Percentiles rank a stretch among this genome's conserved stretches.
These are phyloP conservation scores for Muscidifurax raptorellus DNA, from an alignment of 1,140 invertebrate genomes.

Conservation along the genomic window DNA sequence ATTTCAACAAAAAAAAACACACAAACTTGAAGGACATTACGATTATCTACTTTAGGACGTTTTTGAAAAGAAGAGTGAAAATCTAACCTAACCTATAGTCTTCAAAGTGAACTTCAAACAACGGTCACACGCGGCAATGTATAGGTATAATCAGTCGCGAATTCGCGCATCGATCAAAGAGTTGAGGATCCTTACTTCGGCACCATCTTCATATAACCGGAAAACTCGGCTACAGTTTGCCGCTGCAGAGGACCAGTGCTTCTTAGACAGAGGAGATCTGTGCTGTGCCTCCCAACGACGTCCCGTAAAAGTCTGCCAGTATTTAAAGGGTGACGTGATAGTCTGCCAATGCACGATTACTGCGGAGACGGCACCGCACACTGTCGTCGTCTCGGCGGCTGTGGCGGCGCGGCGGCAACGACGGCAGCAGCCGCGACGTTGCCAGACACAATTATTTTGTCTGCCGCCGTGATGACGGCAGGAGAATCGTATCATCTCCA, in stretches of 20 bases:
- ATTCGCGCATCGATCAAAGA: background rate
- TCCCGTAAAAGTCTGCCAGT: slow-evolving; percentile 2
- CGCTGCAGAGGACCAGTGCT: background rate
- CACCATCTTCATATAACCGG: background rate
- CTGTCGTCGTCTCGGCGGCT: background rate
- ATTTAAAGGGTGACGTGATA: slow-evolving; percentile 49
- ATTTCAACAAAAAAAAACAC: background rate
- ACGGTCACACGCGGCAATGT: background rate
- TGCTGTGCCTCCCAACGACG: background rate
- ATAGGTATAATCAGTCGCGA: background rate
- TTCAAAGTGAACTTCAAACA: background rate
- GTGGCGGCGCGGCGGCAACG: no score
- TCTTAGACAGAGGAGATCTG: background rate
- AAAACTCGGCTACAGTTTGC: background rate
- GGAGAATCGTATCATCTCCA: background rate
- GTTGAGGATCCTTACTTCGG: background rate
- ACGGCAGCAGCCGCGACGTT: background rate
- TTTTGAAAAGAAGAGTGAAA: slow-evolving; percentile 6
- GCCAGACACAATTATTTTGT: slow-evolving; percentile 45
- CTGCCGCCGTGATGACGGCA: background rate
- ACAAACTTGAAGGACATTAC: background rate
- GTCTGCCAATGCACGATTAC: slow-evolving; percentile 44
- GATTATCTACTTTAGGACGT: background rate
- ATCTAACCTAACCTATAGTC: slow-evolving; percentile 23
- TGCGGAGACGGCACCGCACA: background rate